A percentile compares a stretch with the other conserved stretches of the same genome.
phyloP scores from a whole-genome alignment of 1,140 invertebrate species.

The Bombus cullumanus region DNA sequence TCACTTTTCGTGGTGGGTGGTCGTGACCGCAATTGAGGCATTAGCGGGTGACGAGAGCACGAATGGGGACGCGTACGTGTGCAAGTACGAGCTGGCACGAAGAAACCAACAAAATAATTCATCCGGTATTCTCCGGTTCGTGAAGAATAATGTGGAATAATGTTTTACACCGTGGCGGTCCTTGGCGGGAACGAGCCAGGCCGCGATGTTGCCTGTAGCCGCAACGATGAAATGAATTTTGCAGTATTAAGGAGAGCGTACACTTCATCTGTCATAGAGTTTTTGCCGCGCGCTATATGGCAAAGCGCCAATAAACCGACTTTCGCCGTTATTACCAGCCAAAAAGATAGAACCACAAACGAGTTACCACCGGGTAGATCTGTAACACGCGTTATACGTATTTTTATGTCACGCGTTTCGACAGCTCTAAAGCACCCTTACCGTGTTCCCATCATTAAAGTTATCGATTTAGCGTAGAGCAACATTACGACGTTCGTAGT shows the following conservation, averaged over 20 bases:
- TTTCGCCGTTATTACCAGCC: constrained; percentile 27
- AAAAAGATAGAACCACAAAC: constrained; percentile 12
- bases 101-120: constrained; percentile 58
- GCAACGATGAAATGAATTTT: constrained; percentile 61
- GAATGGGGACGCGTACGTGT: neutral
- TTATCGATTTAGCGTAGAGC: too few species aligned
- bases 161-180: constrained; percentile 60
- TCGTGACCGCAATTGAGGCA: neutral
- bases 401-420: too few species aligned
- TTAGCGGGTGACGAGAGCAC: neutral
- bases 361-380: neutral
- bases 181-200: constrained; percentile 12
- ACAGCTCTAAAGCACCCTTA: too few species aligned
- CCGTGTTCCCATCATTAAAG: too few species aligned
- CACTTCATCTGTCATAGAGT: constrained; percentile 57
- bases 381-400: neutral
- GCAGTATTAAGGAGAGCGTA: constrained; percentile 42
- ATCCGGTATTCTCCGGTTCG: constrained; percentile 48
- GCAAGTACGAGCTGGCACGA: constrained; percentile 16
- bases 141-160: constrained; percentile 66
- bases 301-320: constrained; percentile 51
- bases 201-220: constrained; percentile 18
- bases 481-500: too few species aligned
- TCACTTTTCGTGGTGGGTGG: neutral
- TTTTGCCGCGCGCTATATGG: constrained; percentile 43